phyloP scores from a whole-genome alignment of 2,113 vertebrate species.

The Etheostoma cragini region DNA sequence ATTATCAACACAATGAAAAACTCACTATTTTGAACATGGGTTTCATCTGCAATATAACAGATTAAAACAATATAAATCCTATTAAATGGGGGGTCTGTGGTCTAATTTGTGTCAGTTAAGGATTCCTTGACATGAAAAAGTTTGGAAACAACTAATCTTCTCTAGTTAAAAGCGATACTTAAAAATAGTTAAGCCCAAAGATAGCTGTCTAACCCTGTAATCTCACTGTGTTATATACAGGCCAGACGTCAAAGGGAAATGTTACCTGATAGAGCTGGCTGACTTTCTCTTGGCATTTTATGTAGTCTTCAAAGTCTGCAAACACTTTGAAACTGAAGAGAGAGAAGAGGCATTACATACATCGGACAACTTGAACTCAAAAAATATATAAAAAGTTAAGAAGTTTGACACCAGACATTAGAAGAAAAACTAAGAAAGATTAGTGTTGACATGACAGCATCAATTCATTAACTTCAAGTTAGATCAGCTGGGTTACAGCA shows the following conservation, averaged over 20 bases:
- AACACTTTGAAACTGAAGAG: constrained; percentile 94
- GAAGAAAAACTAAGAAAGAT: not conserved
- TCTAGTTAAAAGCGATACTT: not conserved
- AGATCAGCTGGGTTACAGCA: too few species aligned
- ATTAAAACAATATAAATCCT: not conserved
- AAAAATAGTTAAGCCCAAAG: not conserved
- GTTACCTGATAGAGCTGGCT: constrained; percentile 93
- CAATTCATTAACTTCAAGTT: not conserved
- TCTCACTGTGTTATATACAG: not conserved
- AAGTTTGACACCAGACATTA: not conserved
- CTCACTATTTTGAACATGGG: too few species aligned
- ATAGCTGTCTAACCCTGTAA: not conserved
- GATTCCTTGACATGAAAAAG: too few species aligned
- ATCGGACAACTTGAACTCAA: not conserved
- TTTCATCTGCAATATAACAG: too few species aligned
- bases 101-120: too few species aligned
- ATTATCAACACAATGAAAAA: too few species aligned
- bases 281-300: constrained; percentile 92
- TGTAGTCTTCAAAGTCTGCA: constrained; percentile 93
- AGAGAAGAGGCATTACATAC: constrained; percentile 27
- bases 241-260: not conserved
- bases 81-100: too few species aligned
- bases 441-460: not conserved
- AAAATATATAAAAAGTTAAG: not conserved
- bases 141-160: too few species aligned